A percentile compares a stretch with the other conserved stretches of the same genome.
These are phyloP conservation scores for Rotaria magnacalcarata DNA, from an alignment of 2,888 invertebrate genomes.

Conservation along the genomic window DNA sequence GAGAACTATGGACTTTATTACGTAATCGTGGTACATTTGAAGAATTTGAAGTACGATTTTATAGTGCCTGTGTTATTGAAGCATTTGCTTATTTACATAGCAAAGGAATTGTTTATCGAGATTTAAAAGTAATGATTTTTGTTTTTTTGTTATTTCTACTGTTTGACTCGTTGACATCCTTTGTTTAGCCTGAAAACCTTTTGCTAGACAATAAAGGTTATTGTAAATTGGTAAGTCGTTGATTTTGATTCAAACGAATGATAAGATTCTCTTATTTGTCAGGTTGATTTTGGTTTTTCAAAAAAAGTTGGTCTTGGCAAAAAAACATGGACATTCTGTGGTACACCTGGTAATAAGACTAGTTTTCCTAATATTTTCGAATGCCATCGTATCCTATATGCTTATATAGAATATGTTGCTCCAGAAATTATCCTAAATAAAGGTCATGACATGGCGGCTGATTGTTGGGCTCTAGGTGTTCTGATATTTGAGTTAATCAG, in stretches of 20 bases:
- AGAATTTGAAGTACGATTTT: slow-evolving; percentile 53
- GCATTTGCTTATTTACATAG: slow-evolving; percentile 83
- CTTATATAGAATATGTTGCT: slow-evolving; percentile 76
- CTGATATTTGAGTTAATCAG: slow-evolving; percentile 96
- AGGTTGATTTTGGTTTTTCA: slow-evolving; percentile 93
- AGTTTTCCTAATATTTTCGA: background rate
- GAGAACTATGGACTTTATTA: slow-evolving; percentile 95
- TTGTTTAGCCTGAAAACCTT: slow-evolving; percentile 76
- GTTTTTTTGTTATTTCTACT: no score
- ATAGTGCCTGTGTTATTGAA: slow-evolving; percentile 86
- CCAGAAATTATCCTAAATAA: slow-evolving; percentile 97
- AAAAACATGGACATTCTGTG: slow-evolving; percentile 99
- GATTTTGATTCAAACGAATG: no score
- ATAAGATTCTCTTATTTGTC: background rate
- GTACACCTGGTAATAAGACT: slow-evolving; percentile 64
- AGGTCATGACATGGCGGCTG: slow-evolving; percentile 83
- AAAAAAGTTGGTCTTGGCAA: slow-evolving; percentile 79
- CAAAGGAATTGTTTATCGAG: slow-evolving; percentile 74
- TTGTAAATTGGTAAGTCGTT: slow-evolving; percentile 69
- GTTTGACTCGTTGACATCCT: background rate
- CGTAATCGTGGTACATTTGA: slow-evolving; percentile 60
- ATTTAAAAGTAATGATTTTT: slow-evolving; percentile 66
- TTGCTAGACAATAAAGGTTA: slow-evolving; percentile 77
- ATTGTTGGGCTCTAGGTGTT: slow-evolving; percentile 97
- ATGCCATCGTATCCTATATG: background rate